A percentile compares a stretch with the other conserved stretches of the same genome.
phyloP scores from a whole-genome alignment of 2,888 invertebrate genomes.

The Lepidocyrtoides sp. region DNA sequence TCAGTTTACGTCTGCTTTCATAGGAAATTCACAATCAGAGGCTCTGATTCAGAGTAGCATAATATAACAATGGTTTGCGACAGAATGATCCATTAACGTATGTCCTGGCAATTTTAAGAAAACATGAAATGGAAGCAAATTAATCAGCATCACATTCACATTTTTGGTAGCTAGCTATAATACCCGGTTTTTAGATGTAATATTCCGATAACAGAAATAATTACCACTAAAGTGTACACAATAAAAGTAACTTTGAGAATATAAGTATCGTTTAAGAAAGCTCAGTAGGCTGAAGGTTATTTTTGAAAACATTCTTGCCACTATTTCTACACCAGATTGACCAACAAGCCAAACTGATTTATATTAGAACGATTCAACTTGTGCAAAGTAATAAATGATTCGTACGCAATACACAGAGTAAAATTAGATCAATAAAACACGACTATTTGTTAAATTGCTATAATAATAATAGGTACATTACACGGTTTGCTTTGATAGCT shows the following conservation, averaged over 20 bases:
- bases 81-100: not conserved
- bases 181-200: slow-evolving; percentile 8
- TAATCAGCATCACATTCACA: slow-evolving; percentile 29
- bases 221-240: slow-evolving; percentile 8
- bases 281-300: too few relatives aligned
- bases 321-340: too few relatives aligned
- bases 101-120: slow-evolving; percentile 12
- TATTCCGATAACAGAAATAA: slow-evolving; percentile 16
- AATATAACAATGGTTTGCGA: not conserved
- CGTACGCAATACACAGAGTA: not conserved
- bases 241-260: not conserved
- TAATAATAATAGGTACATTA: not conserved
- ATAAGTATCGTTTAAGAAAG: too few relatives aligned
- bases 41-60: too few relatives aligned
- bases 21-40: too few relatives aligned
- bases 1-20: slow-evolving; percentile 17
- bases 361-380: too few relatives aligned
- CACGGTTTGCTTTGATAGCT: not conserved
- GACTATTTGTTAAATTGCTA: not conserved
- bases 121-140: slow-evolving; percentile 34
- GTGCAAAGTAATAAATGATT: slow-evolving; percentile 7
- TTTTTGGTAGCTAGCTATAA: slow-evolving; percentile 15
- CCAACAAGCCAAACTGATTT: too few relatives aligned
- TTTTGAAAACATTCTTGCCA: too few relatives aligned
- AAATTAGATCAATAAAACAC: not conserved